phyloP scores from a whole-genome alignment of 1,140 invertebrate species.

The Geopemphigus sp. region DNA sequence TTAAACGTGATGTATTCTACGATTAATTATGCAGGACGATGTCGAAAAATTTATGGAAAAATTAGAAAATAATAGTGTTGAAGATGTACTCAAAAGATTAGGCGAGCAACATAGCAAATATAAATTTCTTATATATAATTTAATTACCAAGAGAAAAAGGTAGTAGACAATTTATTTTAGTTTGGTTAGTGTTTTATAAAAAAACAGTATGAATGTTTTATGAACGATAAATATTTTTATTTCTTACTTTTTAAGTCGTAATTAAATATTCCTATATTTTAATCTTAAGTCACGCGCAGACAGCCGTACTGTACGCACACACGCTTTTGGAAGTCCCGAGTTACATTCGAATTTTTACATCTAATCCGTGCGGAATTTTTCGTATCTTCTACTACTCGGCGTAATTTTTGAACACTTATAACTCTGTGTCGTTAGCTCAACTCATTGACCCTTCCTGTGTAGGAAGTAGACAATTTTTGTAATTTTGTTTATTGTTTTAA shows the following conservation, averaged over 20 bases:
- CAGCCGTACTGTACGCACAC: slow-evolving; percentile 4
- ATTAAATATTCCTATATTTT: no score
- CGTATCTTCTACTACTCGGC: not conserved
- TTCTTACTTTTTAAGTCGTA: no score
- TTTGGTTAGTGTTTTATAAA: no score
- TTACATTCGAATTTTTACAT: not conserved
- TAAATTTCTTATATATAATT: slow-evolving; percentile 93
- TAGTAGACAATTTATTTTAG: slow-evolving; percentile 51
- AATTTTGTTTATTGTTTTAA: no score
- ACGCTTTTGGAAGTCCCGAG: not conserved
- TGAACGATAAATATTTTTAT: no score
- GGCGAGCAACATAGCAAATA: slow-evolving; percentile 94
- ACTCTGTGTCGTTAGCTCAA: no score
- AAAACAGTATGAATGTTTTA: no score
- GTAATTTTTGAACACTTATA: not conserved
- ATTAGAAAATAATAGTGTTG: slow-evolving; percentile 76
- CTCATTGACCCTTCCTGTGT: no score
- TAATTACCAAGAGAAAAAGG: slow-evolving; percentile 77
- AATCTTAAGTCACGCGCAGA: no score
- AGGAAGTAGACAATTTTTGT: not conserved
- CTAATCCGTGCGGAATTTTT: not conserved
- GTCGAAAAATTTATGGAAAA: slow-evolving; percentile 88
- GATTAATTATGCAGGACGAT: slow-evolving; percentile 74
- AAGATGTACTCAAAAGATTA: slow-evolving; percentile 77
- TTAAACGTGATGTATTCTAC: not conserved